Evolutionary conservation across 1,140 invertebrate species (phyloP), one percentile per base, ranked within the genome.

Genomic region (Micrasema minimum): DNA sequence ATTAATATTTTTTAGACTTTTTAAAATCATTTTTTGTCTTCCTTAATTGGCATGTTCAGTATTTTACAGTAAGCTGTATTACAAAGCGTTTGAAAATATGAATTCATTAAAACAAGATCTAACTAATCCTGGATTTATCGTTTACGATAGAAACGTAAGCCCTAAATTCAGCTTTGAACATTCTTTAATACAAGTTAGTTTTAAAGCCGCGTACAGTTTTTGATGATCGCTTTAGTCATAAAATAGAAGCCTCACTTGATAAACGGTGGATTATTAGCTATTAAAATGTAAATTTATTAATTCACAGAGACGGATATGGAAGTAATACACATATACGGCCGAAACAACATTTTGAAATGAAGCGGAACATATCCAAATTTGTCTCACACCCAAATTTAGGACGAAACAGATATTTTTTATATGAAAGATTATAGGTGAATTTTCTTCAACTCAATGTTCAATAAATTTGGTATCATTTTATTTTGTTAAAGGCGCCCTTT

Each of bases 101-200:
- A 53, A 51, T 23, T 51, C 53, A 57, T 57, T 57, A 57, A 57
- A 57, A 57, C 53, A 57, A 16, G 31, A 57, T 37, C 26, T 37
- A 16, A 4, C 53, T 57, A 57, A 57, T 57, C 53, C 31, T 5
- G 31, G 53, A 31, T 57, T 57, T 57, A 57, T 35, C 53, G n/a
- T 57, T 18, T 57, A 35, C 31, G 53, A 35, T 35, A 38, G 23
- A 11, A 12, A 6, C 35, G 14, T 35, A 57, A 57, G n/a, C 23
- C 53, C 2, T 35, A 37, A 35, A 37, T 11, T 14, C 53, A 12
- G 31, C 53, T 37, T 55, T 45, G 31, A 57, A 38, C 18, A 38
- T 38, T 57, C 37, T 55, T 57, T 57, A 57, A 57, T 38, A 57
- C 53, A 35, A 16, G 53, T 31, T 22, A 23, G n/a, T n/a, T n/a